Evolutionary conservation across 2,797 vertebrate species (phyloP).

Genomic region (Coracias cyanogaster): DNA sequence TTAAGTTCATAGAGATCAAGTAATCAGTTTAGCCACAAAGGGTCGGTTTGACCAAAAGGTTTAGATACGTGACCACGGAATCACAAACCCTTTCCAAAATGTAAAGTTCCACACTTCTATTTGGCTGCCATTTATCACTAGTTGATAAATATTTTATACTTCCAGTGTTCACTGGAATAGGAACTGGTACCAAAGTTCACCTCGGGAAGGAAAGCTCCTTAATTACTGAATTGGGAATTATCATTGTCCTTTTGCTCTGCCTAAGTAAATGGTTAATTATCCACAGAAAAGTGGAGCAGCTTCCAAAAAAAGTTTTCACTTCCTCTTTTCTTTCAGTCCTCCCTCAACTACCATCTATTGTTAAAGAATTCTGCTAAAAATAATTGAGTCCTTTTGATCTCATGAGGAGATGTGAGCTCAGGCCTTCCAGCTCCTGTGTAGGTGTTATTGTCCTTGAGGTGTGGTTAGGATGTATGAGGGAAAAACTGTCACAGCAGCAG

Average conservation of each 20-base stretch:
- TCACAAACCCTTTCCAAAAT: background rate
- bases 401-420: background rate
- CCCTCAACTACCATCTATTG: background rate
- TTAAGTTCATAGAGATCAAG: background rate
- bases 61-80: fast-evolving
- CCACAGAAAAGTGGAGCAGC: background rate
- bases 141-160: background rate
- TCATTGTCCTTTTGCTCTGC: background rate
- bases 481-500: background rate
- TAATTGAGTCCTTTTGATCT: background rate
- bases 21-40: background rate
- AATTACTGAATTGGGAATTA: background rate
- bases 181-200: background rate
- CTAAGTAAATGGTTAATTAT: background rate
- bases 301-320: background rate
- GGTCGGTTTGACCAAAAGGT: background rate
- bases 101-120: background rate
- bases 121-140: background rate
- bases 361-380: background rate
- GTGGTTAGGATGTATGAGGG: background rate
- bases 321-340: background rate
- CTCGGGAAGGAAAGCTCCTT: background rate
- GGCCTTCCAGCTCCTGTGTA: background rate
- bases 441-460: background rate
- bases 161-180: background rate